These are phyloP conservation scores for Frankliniella intonsa DNA, from an alignment of 2,888 invertebrate species.

Conservation along the genomic window DNA sequence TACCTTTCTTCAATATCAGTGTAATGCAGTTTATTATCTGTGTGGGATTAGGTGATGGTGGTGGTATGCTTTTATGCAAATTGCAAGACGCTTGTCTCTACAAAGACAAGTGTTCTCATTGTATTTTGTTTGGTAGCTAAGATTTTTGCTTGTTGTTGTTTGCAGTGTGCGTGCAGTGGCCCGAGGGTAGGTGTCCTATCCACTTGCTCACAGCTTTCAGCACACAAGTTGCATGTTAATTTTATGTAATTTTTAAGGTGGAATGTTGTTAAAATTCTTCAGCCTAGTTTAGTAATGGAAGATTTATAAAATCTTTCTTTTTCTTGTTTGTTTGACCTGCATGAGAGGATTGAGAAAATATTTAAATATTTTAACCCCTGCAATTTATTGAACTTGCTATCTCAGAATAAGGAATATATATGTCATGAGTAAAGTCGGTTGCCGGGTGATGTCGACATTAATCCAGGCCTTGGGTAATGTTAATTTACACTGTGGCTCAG, in stretches of 20 bases:
- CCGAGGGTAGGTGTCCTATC: conserved; percentile 65
- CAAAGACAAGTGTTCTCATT: conserved; percentile 45
- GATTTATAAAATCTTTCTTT: background rate
- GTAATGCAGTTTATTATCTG: conserved; percentile 16
- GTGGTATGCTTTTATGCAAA: background rate
- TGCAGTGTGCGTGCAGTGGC: conserved; percentile 89
- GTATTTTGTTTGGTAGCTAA: conserved; percentile 45
- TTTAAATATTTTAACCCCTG: background rate
- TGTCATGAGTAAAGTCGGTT: too few species aligned
- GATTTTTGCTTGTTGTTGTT: conserved; percentile 48
- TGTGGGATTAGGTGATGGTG: conserved; percentile 31
- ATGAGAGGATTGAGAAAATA: background rate
- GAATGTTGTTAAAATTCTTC: background rate
- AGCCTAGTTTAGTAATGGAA: background rate
- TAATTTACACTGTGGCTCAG: too few species aligned
- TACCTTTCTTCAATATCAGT: too few species aligned
- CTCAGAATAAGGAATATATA: background rate
- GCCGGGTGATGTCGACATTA: too few species aligned
- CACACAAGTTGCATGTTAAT: background rate
- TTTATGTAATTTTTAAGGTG: background rate
- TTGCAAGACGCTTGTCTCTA: conserved; percentile 4
- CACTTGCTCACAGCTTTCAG: conserved; percentile 29
- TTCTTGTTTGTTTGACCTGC: background rate
- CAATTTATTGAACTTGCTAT: background rate
- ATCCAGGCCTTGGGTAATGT: too few species aligned